phyloP scores from a whole-genome alignment of 1,140 invertebrate genomes.

The Grapholita molesta region DNA sequence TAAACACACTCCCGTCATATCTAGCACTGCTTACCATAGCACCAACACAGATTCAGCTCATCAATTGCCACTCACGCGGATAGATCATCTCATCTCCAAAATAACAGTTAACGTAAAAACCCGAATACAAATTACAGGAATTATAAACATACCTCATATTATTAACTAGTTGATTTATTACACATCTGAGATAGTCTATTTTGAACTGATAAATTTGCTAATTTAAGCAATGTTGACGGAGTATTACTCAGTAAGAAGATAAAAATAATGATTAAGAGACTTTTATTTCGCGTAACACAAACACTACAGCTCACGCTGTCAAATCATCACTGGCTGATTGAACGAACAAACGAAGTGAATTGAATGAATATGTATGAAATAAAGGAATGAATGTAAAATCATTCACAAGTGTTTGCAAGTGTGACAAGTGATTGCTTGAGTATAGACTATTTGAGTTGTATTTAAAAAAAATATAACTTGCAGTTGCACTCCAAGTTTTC shows the following conservation, averaged over 20 bases:
- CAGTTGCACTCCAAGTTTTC: no score
- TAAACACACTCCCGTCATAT: constrained; percentile 19
- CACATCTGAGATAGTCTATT: not conserved
- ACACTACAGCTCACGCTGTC: not conserved
- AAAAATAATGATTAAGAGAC: not conserved
- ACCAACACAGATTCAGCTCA: not conserved
- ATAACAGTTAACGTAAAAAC: constrained; percentile 18
- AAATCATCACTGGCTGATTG: not conserved
- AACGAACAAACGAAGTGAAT: not conserved
- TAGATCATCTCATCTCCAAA: not conserved
- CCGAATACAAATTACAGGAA: not conserved
- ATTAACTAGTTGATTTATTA: not conserved
- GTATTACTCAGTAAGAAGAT: not conserved
- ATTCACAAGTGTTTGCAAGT: no score
- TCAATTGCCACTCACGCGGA: not conserved
- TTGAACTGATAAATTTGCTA: not conserved
- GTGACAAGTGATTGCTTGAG: no score
- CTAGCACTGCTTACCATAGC: not conserved
- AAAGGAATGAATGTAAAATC: no score
- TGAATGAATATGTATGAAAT: not conserved
- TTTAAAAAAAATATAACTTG: no score
- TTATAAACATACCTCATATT: constrained; percentile 10
- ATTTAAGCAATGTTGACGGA: not conserved
- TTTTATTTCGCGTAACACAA: constrained; percentile 1
- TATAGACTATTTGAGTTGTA: no score